Base-by-base conservation (phyloP, 2,797 vertebrate genomes). In the Cichlasoma orientale region DNA sequence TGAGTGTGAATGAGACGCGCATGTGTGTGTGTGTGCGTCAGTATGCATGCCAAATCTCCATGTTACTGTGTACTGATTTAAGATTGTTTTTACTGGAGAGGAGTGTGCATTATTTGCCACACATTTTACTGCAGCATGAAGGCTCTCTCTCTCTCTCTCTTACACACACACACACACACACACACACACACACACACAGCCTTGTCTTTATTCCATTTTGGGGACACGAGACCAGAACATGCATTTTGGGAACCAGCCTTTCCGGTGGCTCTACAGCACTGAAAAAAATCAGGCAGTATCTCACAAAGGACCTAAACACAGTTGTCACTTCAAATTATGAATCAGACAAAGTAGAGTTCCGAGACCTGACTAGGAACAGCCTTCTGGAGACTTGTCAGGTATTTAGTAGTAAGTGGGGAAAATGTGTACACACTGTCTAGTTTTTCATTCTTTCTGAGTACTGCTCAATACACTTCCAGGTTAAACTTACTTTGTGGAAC, bases 21-120 rank as follows among this genome's bases (percentile, higher is more conserved):
- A 33, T 77, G 77, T 47, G 55, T 47, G 75, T 50, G 56, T 50
- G 69, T 53, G 29, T 10, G 52, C 12, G 72, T 27, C 59, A 18
- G 44, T 14, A 23, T 19, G 19, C 10, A 57, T 38, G 47, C 31
- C 56, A 69, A 61, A 70, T 72, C 68, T 83, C 76, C 53, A 21
- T 5, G n/a, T 74, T 78, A 79, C 75, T 70, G 57, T 84, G 85
- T 16, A 69, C n/a, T 1, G 0, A 29, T 79, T 78, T 84, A 76
- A 84, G 56, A 79, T 23, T 81, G 66, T 77, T 84, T 86, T 82
- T 55, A 82, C 50, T 87, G 74, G 38, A 74, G 74, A 81, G 76
- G 18, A n/a, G 47, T 23, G 41, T 59, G 72, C 82, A 86, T 84
- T 77, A 75, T 83, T 78, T 84, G 68, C 36, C 70, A 73, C 63